phyloP scores from a whole-genome alignment of 1,140 invertebrate species.

The Drosophila sp. region DNA sequence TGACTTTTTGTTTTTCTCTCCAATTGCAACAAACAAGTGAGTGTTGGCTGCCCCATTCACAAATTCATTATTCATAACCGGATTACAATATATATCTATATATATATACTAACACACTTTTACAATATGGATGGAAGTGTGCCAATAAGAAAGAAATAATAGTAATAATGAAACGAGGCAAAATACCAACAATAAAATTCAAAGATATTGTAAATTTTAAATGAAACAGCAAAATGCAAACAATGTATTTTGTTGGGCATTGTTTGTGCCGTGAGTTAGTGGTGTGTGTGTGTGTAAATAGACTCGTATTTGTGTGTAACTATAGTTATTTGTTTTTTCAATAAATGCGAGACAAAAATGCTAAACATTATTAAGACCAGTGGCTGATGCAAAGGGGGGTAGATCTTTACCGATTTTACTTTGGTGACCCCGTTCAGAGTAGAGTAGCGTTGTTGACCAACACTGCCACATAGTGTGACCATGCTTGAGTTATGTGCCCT shows the following conservation, averaged over 20 bases:
- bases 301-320: conserved; percentile 3
- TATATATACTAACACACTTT: neutral
- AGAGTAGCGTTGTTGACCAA: neutral
- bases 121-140: neutral
- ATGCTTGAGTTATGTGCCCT: too few relatives aligned
- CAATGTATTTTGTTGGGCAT: conserved; percentile 6
- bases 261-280: neutral
- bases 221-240: conserved; percentile 5
- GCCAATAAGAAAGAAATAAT: conserved; percentile 1
- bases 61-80: conserved; percentile 9
- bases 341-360: conserved; percentile 12
- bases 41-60: conserved; percentile 4
- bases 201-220: conserved; percentile 6
- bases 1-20: neutral
- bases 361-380: conserved; percentile 12
- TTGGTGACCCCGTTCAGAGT: conserved; percentile 6
- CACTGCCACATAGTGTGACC: too few relatives aligned
- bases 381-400: neutral
- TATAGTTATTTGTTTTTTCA: conserved; percentile 16
- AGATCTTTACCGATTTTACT: neutral
- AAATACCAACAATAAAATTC: neutral
- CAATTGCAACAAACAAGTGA: conserved; percentile 10
- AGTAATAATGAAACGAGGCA: neutral
- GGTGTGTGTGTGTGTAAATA: conserved; percentile 1
- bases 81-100: conserved; percentile 3